Evolutionary conservation across 2,888 invertebrate species (phyloP).

Genomic region (Leptinotarsa tumamoca): DNA sequence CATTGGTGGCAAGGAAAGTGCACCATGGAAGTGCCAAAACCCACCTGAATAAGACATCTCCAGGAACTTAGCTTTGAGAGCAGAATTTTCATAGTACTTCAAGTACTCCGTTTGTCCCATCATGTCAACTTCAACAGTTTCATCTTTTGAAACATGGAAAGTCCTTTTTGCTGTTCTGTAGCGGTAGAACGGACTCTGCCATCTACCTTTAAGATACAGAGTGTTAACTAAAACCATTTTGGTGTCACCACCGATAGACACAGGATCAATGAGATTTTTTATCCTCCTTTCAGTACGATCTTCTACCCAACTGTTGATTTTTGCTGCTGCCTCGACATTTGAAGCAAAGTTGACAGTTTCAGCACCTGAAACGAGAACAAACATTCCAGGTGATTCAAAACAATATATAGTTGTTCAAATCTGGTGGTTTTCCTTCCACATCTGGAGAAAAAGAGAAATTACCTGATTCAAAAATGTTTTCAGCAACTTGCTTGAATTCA

Average conservation of each 20-base stretch:
- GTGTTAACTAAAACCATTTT: conserved; percentile 60
- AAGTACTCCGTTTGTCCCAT: conserved; percentile 53
- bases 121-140: conserved; percentile 53
- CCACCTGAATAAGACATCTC: conserved; percentile 55
- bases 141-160: conserved; percentile 50
- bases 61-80: conserved; percentile 56
- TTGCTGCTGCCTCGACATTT: conserved; percentile 49
- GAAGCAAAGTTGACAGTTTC: conserved; percentile 62
- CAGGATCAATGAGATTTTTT: conserved; percentile 52
- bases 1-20: no score
- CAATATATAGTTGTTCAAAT: no score
- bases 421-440: not conserved
- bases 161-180: conserved; percentile 46
- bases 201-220: conserved; percentile 59
- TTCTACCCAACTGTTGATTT: conserved; percentile 63
- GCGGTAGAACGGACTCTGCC: conserved; percentile 50
- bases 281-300: conserved; percentile 60
- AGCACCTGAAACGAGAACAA: conserved; percentile 66
- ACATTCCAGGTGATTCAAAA: not conserved
- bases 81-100: conserved; percentile 54
- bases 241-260: conserved; percentile 49
- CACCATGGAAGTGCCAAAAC: not conserved
- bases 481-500: conserved; percentile 70
- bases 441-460: conserved; percentile 57
- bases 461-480: conserved; percentile 72